Evolutionary conservation across 2,113 vertebrate species (phyloP), one percentile per base, ranked within the genome.

Genomic region (Pygoscelis antarcticus): DNA sequence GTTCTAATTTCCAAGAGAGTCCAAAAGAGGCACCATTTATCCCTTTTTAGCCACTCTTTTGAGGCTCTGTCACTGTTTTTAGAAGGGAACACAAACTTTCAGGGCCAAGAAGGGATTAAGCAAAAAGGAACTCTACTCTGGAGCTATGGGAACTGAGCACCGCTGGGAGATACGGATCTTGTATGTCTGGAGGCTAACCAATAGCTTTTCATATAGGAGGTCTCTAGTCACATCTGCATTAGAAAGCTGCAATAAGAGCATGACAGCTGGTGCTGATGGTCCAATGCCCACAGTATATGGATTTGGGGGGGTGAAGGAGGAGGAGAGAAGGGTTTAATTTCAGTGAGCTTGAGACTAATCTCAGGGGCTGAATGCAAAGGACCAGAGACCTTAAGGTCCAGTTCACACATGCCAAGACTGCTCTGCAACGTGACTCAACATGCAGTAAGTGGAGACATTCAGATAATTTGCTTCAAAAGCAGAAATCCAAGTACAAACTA

Each of bases 401-500:
- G 51, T 19, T 85, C 34, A 38, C 54, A 89, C 2, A 8, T 4
- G 15, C 7, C 2, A 1, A 51, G 36, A 49, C 49, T 49, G 42
- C 40, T 79, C 55, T 79, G 75, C n/a, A 77, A 36, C 0, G 0
- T 7, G 21, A 64, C 10, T 14, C 29, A 30, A 34, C 4, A 5
- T 9, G 20, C 32, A 74, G 1, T 7, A 51, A 72, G 0, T 13
- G 15, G 40, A 68, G 38, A 60, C 7, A 47, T 32, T 49, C 47
- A 85, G 8, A 32, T 29, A 57, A 54, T 27, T 57, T 74, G 42
- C 30, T 81, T 77, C 22, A 29, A 13, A 92, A 74, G 15, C 7
- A 4, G 15, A 11, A 58, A 66, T 23, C 10, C 25, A 64, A 64
- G 15, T 20, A 65, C 22, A 87, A 90, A 90, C 12, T 70, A 83